phyloP scores from a whole-genome alignment of 2,113 vertebrate genomes.

The Dipodomys merriami region DNA sequence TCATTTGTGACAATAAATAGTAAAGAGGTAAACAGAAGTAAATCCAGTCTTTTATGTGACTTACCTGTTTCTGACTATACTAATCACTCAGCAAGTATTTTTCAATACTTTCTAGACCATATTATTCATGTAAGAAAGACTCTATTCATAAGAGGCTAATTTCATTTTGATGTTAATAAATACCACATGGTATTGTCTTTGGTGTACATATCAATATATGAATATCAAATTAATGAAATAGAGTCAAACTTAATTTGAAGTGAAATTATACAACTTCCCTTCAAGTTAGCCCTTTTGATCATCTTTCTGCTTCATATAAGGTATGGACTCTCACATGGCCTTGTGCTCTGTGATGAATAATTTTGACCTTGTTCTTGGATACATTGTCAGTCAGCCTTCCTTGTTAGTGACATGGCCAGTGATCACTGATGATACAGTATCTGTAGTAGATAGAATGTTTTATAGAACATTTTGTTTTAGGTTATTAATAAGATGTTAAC shows the following conservation, averaged over 20 bases:
- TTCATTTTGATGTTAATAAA: slow-evolving; percentile 50
- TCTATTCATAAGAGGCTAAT: slow-evolving; percentile 36
- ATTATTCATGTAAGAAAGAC: neutral
- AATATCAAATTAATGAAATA: slow-evolving; percentile 32
- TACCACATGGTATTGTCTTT: neutral
- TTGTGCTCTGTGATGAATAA: neutral
- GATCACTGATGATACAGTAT: neutral
- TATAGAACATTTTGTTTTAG: slow-evolving; percentile 41
- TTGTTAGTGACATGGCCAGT: neutral
- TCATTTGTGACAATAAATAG: neutral
- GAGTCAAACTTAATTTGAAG: neutral
- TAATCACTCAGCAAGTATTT: slow-evolving; percentile 17
- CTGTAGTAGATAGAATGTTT: neutral
- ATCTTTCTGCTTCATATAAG: neutral
- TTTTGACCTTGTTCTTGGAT: slow-evolving; percentile 3
- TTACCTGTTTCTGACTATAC: neutral
- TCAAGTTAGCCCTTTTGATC: neutral
- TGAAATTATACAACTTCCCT: slow-evolving; percentile 11
- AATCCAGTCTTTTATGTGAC: neutral
- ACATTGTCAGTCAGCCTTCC: neutral
- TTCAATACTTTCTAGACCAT: slow-evolving; percentile 4
- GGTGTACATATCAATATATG: neutral
- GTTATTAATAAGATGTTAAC: slow-evolving; percentile 5
- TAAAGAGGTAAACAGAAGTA: neutral
- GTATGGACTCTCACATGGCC: neutral